phyloP scores from a whole-genome alignment of 1,140 invertebrate species.

The Hyposmocoma kahamanoa region DNA sequence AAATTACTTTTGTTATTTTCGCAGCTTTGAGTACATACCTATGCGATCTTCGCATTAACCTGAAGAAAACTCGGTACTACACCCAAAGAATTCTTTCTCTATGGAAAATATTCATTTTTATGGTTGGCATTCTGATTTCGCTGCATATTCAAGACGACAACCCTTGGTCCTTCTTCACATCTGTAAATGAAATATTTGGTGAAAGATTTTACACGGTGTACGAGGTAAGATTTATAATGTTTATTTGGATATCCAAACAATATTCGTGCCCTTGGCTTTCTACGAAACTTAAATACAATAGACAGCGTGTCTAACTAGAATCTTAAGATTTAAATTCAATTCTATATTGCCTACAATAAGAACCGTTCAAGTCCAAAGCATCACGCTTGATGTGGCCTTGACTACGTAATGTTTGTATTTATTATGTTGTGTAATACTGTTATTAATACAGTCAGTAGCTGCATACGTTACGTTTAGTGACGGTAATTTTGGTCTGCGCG shows the following conservation, averaged over 20 bases:
- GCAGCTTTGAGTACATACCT: slow-evolving; percentile 33
- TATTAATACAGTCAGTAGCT: too few relatives aligned
- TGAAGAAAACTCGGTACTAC: slow-evolving; percentile 88
- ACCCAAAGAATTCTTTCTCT: slow-evolving; percentile 88
- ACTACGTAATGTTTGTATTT: too few relatives aligned
- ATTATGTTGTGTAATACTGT: neutral
- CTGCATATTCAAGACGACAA: slow-evolving; percentile 81
- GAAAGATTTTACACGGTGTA: slow-evolving; percentile 83
- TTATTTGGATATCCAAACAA: too few relatives aligned
- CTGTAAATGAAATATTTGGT: slow-evolving; percentile 81
- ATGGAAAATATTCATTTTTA: slow-evolving; percentile 90
- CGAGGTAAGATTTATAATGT: slow-evolving; percentile 76
- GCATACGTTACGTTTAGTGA: too few relatives aligned
- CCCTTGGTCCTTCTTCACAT: slow-evolving; percentile 82
- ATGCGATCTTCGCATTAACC: slow-evolving; percentile 80
- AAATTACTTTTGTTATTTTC: slow-evolving; percentile 10
- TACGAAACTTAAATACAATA: too few relatives aligned
- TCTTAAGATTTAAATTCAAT: too few relatives aligned
- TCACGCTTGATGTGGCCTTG: too few relatives aligned
- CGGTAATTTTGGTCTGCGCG: too few relatives aligned
- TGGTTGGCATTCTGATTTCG: slow-evolving; percentile 82
- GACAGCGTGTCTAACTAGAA: too few relatives aligned
- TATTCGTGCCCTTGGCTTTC: too few relatives aligned
- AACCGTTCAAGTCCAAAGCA: too few relatives aligned
- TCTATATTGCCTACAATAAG: too few relatives aligned